Percentiles rank a stretch among this genome's conserved stretches.
phyloP scores from a whole-genome alignment of 2,888 invertebrate species.

The Folsomia manolachei region DNA sequence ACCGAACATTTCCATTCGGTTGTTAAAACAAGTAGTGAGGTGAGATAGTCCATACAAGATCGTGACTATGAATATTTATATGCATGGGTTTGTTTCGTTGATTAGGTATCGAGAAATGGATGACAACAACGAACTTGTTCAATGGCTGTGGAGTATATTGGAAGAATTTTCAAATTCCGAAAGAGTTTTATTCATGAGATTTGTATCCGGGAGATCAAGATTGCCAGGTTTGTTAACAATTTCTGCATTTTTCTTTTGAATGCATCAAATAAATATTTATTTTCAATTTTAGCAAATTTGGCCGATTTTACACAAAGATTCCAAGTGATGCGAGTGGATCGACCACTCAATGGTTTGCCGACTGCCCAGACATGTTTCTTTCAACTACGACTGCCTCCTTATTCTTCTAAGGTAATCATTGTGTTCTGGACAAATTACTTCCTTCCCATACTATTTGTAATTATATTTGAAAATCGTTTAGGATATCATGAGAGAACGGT shows the following conservation, averaged over 20 bases:
- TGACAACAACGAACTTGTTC: conserved; percentile 61
- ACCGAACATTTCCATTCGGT: conserved; percentile 61
- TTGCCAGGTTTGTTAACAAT: no score
- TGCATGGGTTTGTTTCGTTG: conserved; percentile 29
- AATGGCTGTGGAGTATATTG: conserved; percentile 66
- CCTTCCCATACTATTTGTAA: not conserved
- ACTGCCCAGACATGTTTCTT: conserved; percentile 56
- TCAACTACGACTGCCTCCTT: conserved; percentile 64
- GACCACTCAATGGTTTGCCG: conserved; percentile 53
- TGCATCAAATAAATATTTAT: not conserved
- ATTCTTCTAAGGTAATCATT: conserved; percentile 57
- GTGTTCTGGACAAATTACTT: not conserved
- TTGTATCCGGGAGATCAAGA: conserved; percentile 61
- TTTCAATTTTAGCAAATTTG: conserved; percentile 65
- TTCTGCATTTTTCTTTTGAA: no score
- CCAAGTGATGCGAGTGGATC: conserved; percentile 63
- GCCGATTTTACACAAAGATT: conserved; percentile 66
- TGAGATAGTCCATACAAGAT: conserved; percentile 6
- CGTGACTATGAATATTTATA: no score
- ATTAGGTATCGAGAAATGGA: conserved; percentile 66
- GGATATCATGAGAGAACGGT: conserved; percentile 62
- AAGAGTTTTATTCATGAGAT: conserved; percentile 64
- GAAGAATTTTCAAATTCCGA: conserved; percentile 64
- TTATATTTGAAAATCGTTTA: no score
- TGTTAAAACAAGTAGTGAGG: conserved; percentile 63